phyloP scores from a whole-genome alignment of 2,888 invertebrate species.

The Ophion ventricosus region DNA sequence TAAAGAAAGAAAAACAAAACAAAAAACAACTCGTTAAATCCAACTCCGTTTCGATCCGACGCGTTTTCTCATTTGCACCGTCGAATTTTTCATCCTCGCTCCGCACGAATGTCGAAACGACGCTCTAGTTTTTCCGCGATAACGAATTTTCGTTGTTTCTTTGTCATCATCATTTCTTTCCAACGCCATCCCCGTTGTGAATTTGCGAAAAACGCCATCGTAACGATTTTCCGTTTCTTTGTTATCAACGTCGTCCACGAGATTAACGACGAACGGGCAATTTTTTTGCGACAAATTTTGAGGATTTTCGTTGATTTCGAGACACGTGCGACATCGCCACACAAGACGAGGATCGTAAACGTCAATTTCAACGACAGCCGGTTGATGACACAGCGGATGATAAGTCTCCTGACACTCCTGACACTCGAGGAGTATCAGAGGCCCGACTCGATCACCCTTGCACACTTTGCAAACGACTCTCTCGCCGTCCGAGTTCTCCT shows the following conservation, averaged over 20 bases:
- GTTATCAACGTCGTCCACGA: conserved; percentile 20
- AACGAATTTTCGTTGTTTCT: conserved; percentile 5
- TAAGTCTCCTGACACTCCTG: conserved; percentile 77
- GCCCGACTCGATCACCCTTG: conserved; percentile 75
- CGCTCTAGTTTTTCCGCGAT: conserved; percentile 4
- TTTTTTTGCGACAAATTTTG: background rate
- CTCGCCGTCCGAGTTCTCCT: conserved; percentile 74
- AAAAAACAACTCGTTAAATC: conserved; percentile 50
- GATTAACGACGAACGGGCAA: conserved; percentile 9
- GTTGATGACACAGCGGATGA: conserved; percentile 78
- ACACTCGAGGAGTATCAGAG: conserved; percentile 77
- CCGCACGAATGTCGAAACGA: background rate
- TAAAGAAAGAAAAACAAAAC: background rate
- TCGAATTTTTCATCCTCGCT: conserved; percentile 34
- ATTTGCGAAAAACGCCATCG: conserved; percentile 16
- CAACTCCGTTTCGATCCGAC: conserved; percentile 72
- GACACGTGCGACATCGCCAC: conserved; percentile 74
- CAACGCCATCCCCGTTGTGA: background rate
- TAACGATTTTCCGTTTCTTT: background rate
- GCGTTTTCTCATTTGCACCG: conserved; percentile 66
- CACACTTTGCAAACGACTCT: conserved; percentile 72
- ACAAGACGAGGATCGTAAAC: conserved; percentile 75
- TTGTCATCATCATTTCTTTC: conserved; percentile 27
- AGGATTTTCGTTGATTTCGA: conserved; percentile 15
- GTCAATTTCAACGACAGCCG: conserved; percentile 74